Percentiles rank a stretch among this genome's conserved stretches.
Conservation (phyloP, 1,140 invertebrate species). For the Eueides isabella region DNA sequence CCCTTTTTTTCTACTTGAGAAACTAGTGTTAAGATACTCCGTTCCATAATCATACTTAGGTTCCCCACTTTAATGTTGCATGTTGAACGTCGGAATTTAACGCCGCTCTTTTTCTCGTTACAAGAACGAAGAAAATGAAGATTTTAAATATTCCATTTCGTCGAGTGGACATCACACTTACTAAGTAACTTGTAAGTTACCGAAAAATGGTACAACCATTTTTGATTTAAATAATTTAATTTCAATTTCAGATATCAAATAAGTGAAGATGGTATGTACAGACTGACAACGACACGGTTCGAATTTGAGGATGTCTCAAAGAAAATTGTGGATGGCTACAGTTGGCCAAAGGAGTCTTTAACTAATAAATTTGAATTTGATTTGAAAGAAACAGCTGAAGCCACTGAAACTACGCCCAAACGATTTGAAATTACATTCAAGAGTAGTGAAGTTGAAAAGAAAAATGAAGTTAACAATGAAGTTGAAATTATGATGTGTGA, state of each 20-base stretch:
- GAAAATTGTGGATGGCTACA: conserved; percentile 82
- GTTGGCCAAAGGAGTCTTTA: conserved; percentile 63
- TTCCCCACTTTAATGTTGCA: no score
- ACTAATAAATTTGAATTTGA: conserved; percentile 69
- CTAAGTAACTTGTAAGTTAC: no score
- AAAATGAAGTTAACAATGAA: conserved; percentile 52
- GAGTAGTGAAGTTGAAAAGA: conserved; percentile 38
- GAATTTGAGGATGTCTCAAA: conserved; percentile 89
- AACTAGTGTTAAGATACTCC: no score
- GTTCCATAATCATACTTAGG: no score
- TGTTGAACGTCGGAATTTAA: no score
- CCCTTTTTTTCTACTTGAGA: no score
- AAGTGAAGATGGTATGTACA: conserved; percentile 89
- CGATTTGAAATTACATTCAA: conserved; percentile 60
- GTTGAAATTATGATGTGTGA: conserved; percentile 72
- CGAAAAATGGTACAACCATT: no score
- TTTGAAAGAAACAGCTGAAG: conserved; percentile 53
- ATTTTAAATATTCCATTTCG: no score
- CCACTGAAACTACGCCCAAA: conserved; percentile 55
- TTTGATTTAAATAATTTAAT: no score
- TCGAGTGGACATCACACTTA: no score
- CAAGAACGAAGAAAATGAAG: no score
- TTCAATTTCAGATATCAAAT: conserved; percentile 84
- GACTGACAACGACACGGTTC: conserved; percentile 89
- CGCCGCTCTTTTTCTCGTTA: no score